Percentiles rank a stretch among this genome's conserved stretches.
Evolutionary conservation across 2,113 vertebrate genomes (phyloP).

Genomic region (Nothobranchius furzeri): DNA sequence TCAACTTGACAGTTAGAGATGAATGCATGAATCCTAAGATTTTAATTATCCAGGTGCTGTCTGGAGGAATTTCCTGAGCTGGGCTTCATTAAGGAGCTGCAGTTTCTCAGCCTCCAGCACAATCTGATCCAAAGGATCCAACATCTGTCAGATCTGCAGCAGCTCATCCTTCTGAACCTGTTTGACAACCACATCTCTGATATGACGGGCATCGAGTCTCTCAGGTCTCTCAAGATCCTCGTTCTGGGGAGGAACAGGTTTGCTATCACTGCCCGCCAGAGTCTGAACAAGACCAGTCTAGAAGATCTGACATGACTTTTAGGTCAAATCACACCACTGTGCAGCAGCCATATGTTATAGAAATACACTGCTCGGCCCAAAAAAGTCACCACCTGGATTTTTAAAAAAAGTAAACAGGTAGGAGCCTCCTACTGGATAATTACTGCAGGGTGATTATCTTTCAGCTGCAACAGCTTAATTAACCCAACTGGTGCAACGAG

Average conservation of each 20-base stretch:
- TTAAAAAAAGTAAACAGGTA: too few relatives aligned
- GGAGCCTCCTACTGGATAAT: too few relatives aligned
- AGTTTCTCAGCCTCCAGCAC: conserved; percentile 91
- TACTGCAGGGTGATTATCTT: too few relatives aligned
- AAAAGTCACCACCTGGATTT: too few relatives aligned
- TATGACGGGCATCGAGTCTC: conserved; percentile 87
- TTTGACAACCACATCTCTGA: conserved; percentile 91
- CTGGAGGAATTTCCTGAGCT: conserved; percentile 87
- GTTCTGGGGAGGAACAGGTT: conserved; percentile 95
- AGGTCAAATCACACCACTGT: too few relatives aligned
- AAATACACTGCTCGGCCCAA: too few relatives aligned
- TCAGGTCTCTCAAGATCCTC: conserved; percentile 87
- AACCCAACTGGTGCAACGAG: too few relatives aligned
- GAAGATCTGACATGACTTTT: too few relatives aligned
- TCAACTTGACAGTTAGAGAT: not conserved
- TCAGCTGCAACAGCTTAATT: too few relatives aligned
- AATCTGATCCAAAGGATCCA: conserved; percentile 90
- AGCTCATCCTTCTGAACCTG: conserved; percentile 92
- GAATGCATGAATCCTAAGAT: not conserved
- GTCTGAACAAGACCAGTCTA: not conserved
- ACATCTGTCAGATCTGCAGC: conserved; percentile 85
- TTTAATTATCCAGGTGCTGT: conserved; percentile 75
- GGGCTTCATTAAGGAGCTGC: conserved; percentile 83
- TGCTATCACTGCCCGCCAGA: not conserved
- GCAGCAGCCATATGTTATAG: too few relatives aligned